Percentiles rank a stretch among this genome's conserved stretches.
These are phyloP conservation scores for Listrodromus nycthemerus DNA, from an alignment of 2,888 invertebrate species.

Conservation along the genomic window DNA sequence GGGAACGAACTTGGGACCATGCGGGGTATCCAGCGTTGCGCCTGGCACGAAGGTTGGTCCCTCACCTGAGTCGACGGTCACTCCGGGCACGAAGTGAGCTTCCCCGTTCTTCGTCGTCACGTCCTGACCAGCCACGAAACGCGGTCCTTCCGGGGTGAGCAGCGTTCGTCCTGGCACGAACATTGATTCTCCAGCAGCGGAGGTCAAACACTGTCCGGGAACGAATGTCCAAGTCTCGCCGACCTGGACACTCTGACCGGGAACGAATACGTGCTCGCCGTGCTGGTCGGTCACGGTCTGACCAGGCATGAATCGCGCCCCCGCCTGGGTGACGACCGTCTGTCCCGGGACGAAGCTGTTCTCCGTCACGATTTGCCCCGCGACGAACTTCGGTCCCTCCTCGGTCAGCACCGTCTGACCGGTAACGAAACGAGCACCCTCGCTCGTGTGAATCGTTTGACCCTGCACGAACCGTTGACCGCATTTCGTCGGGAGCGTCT, in stretches of 20 bases:
- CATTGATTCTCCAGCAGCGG: slow-evolving; percentile 86
- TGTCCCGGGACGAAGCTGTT: slow-evolving; percentile 83
- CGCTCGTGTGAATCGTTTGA: slow-evolving; percentile 87
- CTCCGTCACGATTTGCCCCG: slow-evolving; percentile 86
- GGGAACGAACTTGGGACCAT: slow-evolving; percentile 88
- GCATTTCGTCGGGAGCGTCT: slow-evolving; percentile 87
- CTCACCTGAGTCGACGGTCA: slow-evolving; percentile 85
- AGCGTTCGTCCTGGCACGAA: slow-evolving; percentile 89
- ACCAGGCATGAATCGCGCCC: slow-evolving; percentile 87
- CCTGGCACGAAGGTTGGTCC: slow-evolving; percentile 87
- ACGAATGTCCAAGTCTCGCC: slow-evolving; percentile 87
- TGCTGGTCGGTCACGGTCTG: slow-evolving; percentile 87
- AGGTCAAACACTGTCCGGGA: slow-evolving; percentile 87
- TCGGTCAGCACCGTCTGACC: slow-evolving; percentile 88
- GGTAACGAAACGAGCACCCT: slow-evolving; percentile 87
- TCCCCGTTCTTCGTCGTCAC: slow-evolving; percentile 85
- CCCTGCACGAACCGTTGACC: slow-evolving; percentile 87
- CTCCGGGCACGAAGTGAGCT: slow-evolving; percentile 87
- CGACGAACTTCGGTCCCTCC: slow-evolving; percentile 88
- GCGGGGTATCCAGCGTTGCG: slow-evolving; percentile 87
- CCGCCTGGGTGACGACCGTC: slow-evolving; percentile 82
- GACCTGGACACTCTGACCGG: slow-evolving; percentile 87
- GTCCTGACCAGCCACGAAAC: slow-evolving; percentile 89
- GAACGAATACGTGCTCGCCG: slow-evolving; percentile 87
- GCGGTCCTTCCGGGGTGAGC: slow-evolving; percentile 87